Evolutionary conservation across 2,888 invertebrate genomes (phyloP), one percentile per base, ranked within the genome.

Genomic region (Pardosa pseudoannulata): DNA sequence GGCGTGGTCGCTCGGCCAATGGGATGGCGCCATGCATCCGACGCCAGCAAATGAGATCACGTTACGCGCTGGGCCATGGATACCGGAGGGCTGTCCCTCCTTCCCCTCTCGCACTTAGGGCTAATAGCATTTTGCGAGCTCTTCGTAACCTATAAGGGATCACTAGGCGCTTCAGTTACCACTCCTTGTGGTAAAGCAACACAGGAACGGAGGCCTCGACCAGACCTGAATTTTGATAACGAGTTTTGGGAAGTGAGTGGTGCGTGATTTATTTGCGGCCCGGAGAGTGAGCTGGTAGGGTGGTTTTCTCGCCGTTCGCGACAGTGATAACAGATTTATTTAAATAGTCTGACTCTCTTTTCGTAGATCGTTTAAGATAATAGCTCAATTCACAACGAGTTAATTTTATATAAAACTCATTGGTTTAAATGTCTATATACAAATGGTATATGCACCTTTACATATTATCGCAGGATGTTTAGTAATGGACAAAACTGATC

Each of bases 101-200:
- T 64, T 71, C 76, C 46, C 62, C 87, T 71, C 36, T 70, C 62
- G 56, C 71, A 62, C 65, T 88, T 80, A 79, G 65, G 79, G 78
- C 85, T 85, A 88, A 88, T 85, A 80, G 85, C 76, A 64, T 80
- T 80, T 79, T 75, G 23, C 67, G 72, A 56, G 74, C 62, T 68
- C 85, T 79, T 70, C 74, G 85, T 74, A 86, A 79, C 79, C 79
- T 86, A 6, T 91, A 91, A 28, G 92, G 92, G 19, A 92, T 90
- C 85, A 86, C 46, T 79, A 64, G 74, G 65, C 79, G 73, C 72
- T 64, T 86, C 85, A 85, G 46, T 86, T 73, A 86, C 85, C 79
- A 79, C 74, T 74, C 70, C 73, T 67, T 29, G 68, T 19, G 11
- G 71, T 56, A n/a, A 28, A 41, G 76, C 41, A 83, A 76, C 76